A percentile compares a stretch with the other conserved stretches of the same genome.
These are phyloP conservation scores for Glareola pratincola DNA, from an alignment of 2,113 vertebrate species.

Conservation along the genomic window DNA sequence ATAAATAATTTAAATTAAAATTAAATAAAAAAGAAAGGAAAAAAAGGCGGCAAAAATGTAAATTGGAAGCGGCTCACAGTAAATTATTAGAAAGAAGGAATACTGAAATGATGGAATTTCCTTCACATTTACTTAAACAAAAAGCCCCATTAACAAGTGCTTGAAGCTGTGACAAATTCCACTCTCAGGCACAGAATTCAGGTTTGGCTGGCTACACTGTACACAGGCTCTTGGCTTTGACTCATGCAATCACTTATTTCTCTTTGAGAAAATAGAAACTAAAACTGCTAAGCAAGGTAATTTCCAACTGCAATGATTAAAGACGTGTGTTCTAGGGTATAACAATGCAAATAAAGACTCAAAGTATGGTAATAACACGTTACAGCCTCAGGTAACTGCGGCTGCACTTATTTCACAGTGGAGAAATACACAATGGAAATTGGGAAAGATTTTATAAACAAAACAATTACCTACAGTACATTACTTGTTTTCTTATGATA, in stretches of 20 bases:
- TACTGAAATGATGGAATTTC: not conserved
- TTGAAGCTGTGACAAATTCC: conserved; percentile 8
- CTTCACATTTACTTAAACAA: conserved; percentile 22
- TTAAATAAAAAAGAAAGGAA: not conserved
- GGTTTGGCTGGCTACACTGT: conserved; percentile 6
- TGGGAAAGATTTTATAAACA: conserved; percentile 24
- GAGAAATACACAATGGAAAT: conserved; percentile 29
- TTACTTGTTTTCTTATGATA: conserved; percentile 6
- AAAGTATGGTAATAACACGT: not conserved
- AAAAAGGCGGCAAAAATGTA: not conserved
- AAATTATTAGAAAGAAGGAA: not conserved
- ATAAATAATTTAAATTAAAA: not conserved
- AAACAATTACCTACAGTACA: conserved; percentile 20
- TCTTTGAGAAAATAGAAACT: conserved; percentile 37
- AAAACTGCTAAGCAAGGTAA: conserved; percentile 33
- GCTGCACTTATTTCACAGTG: not conserved
- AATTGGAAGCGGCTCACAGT: not conserved
- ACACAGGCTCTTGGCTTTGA: conserved; percentile 5
- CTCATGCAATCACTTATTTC: not conserved
- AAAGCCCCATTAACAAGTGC: conserved; percentile 6
- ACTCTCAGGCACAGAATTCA: not conserved
- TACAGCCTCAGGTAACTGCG: conserved; percentile 1
- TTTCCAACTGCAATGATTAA: not conserved
- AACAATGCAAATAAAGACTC: not conserved
- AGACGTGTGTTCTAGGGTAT: not conserved